Evolutionary conservation across 1,140 invertebrate species (phyloP).

Genomic region (Thalassaphorura encarpata): DNA sequence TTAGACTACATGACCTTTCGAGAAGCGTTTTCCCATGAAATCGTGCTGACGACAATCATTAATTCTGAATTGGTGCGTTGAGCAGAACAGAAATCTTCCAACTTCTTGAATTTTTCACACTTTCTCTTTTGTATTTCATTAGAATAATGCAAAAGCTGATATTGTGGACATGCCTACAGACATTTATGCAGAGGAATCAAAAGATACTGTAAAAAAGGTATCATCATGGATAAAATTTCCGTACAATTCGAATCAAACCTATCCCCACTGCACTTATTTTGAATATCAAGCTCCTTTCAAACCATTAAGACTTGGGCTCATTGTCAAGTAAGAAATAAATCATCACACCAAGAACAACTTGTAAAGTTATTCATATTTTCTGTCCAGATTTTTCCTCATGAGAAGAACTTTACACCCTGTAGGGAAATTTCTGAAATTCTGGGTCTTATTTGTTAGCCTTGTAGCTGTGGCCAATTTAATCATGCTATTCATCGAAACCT

Average conservation of each 20-base stretch:
- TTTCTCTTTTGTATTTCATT: background rate
- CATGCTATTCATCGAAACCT: slow-evolving; percentile 6
- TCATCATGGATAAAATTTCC: slow-evolving; percentile 17
- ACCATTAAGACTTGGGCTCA: background rate
- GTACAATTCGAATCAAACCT: no score
- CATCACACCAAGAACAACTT: background rate
- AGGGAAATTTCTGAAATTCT: slow-evolving; percentile 18
- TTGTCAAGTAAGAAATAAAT: background rate
- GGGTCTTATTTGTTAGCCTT: slow-evolving; percentile 10
- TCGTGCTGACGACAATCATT: slow-evolving; percentile 2
- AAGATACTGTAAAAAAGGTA: background rate
- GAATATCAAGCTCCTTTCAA: slow-evolving; percentile 5
- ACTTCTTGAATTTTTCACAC: background rate
- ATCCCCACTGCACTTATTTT: background rate
- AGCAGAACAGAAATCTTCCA: no score
- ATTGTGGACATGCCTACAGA: background rate
- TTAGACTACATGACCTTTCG: slow-evolving; percentile 2
- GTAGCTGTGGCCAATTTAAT: slow-evolving; percentile 6
- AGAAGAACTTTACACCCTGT: slow-evolving; percentile 16
- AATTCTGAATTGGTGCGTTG: slow-evolving; percentile 1
- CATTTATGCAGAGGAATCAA: background rate
- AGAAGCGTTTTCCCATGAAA: slow-evolving; percentile 14
- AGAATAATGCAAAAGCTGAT: slow-evolving; percentile 1
- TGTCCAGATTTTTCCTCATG: slow-evolving; percentile 12
- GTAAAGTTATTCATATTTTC: no score